Evolutionary conservation across 1,140 invertebrate species (phyloP).

Genomic region (Dinothrombium tinctorium): DNA sequence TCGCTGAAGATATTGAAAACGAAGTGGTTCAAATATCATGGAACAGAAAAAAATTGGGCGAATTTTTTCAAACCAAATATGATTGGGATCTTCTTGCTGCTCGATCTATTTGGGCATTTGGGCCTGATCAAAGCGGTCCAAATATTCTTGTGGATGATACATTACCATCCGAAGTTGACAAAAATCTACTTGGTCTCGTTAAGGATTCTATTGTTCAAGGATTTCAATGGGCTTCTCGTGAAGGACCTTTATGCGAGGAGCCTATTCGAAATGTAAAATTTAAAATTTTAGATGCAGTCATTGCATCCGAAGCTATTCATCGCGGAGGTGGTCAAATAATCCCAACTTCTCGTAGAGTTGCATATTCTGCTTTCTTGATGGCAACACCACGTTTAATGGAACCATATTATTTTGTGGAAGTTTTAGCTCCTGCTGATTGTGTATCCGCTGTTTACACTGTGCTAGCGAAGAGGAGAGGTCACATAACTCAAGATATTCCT

Average conservation of each 20-base stretch:
- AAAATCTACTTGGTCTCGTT: slow-evolving; percentile 66
- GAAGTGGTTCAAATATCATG: slow-evolving; percentile 88
- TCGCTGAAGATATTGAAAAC: slow-evolving; percentile 97
- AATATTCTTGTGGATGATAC: slow-evolving; percentile 99
- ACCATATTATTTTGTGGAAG: slow-evolving; percentile 94
- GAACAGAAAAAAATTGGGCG: slow-evolving; percentile 78
- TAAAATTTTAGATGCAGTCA: slow-evolving; percentile 93
- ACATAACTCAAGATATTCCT: slow-evolving; percentile 86
- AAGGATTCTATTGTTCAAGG: slow-evolving; percentile 90
- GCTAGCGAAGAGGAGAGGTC: slow-evolving; percentile 73
- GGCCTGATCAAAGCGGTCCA: slow-evolving; percentile 81
- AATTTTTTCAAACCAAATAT: slow-evolving; percentile 98
- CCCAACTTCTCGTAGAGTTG: slow-evolving; percentile 85
- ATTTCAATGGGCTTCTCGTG: slow-evolving; percentile 96
- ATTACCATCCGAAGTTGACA: slow-evolving; percentile 92
- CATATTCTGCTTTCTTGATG: slow-evolving; percentile 97
- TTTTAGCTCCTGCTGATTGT: slow-evolving; percentile 97
- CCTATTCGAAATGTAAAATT: slow-evolving; percentile 95
- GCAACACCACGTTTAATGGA: slow-evolving; percentile 99
- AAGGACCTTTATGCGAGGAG: slow-evolving; percentile 85
- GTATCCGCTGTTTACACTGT: slow-evolving; percentile 98
- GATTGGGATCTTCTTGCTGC: slow-evolving; percentile 98
- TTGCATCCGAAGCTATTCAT: slow-evolving; percentile 81
- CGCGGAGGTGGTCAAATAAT: slow-evolving; percentile 94
- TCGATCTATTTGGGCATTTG: slow-evolving; percentile 97